Percentiles rank a stretch among this genome's conserved stretches.
Conservation (phyloP, 2,113 vertebrate genomes). For the Odontesthes bonariensis region DNA sequence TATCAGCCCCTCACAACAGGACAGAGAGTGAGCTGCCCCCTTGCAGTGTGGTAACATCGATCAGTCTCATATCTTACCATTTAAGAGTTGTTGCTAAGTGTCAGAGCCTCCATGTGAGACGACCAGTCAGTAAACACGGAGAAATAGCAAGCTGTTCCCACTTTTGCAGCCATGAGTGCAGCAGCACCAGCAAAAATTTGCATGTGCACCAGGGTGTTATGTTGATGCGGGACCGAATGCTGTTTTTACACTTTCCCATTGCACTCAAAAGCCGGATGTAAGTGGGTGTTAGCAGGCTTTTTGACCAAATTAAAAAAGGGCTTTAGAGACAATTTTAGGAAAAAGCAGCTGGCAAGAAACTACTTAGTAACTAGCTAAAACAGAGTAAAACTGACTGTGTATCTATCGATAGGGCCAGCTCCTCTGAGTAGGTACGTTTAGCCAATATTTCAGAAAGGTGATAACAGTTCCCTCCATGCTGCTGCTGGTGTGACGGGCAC, state of each 20-base stretch:
- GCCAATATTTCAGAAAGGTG: constrained; percentile 43
- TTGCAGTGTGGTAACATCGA: not conserved
- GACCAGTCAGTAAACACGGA: not conserved
- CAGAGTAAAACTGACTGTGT: no score
- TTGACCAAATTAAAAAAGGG: no score
- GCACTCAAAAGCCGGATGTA: not conserved
- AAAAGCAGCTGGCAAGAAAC: not conserved
- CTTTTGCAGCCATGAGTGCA: not conserved
- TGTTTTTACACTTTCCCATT: not conserved
- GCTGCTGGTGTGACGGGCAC: constrained; percentile 9
- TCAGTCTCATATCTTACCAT: not conserved
- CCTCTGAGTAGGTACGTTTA: constrained; percentile 21
- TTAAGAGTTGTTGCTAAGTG: not conserved
- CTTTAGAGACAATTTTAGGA: not conserved
- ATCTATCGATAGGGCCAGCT: constrained; percentile 18
- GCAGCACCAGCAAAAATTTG: not conserved
- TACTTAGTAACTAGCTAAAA: no score
- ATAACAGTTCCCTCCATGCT: constrained; percentile 54
- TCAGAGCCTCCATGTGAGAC: not conserved
- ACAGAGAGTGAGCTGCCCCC: no score
- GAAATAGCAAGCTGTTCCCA: no score
- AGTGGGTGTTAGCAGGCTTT: not conserved
- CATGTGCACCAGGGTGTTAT: not conserved
- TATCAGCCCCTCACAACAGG: no score
- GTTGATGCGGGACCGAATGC: no score